These are phyloP conservation scores for Silvanus unidentatus DNA, from an alignment of 2,888 invertebrate species.

Conservation along the genomic window DNA sequence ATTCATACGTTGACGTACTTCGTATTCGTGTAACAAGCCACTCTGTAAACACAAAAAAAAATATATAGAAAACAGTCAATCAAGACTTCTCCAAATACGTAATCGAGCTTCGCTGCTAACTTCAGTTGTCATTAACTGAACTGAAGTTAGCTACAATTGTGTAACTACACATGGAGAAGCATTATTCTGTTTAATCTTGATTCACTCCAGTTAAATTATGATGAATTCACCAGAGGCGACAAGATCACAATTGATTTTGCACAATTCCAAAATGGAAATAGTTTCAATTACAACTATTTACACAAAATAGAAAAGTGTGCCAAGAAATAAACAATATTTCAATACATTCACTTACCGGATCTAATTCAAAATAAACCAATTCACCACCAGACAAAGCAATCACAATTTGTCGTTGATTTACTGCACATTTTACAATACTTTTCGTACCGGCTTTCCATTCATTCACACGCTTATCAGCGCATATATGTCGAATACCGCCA, in stretches of 20 bases:
- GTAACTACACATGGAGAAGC: no score
- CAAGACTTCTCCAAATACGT: no score
- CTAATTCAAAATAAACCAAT: conserved; percentile 99
- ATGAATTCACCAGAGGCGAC: conserved; percentile 42
- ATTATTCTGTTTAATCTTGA: conserved; percentile 41
- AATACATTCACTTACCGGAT: conserved; percentile 68
- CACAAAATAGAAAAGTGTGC: neutral
- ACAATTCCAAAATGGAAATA: conserved; percentile 15
- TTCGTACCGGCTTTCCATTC: conserved; percentile 99
- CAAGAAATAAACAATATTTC: neutral
- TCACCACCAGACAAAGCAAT: conserved; percentile 97
- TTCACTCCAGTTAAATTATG: conserved; percentile 44
- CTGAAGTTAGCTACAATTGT: no score
- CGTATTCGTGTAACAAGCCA: conserved; percentile 97
- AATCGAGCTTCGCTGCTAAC: no score
- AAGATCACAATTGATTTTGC: conserved; percentile 38
- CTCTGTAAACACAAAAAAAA: conserved; percentile 58
- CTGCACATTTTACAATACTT: conserved; percentile 94
- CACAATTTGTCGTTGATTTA: conserved; percentile 97
- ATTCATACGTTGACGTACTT: conserved; percentile 93
- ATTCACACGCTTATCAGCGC: conserved; percentile 95
- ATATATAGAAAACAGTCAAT: no score
- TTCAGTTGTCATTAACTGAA: no score
- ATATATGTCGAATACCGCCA: conserved; percentile 96
- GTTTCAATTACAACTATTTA: neutral